Evolutionary conservation across 2,113 vertebrate genomes (phyloP), one percentile per base, ranked within the genome.

Genomic region (Suncus etruscus): DNA sequence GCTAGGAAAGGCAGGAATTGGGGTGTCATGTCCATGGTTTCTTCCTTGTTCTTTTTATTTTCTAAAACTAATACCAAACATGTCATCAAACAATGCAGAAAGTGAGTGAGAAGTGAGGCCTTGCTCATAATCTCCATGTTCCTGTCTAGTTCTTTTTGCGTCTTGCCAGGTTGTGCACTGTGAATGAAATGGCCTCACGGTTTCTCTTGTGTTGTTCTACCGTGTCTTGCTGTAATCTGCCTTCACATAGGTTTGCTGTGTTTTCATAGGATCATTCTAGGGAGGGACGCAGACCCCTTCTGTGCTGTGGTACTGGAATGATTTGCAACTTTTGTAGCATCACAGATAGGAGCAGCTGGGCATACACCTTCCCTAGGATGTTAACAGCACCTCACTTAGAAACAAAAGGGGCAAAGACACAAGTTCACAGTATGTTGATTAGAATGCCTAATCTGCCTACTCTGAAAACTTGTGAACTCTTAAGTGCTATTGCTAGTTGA

Each of bases 401-500:
- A 79, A 31, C 66, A 14, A 32, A 9, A 25, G 16, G 61, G 22
- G 39, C 39, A 29, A 84, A 72, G 24, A 8, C 14, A 73, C 48
- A 31, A 29, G 25, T 20, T 16, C 14, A 63, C 68, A 69, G 58
- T 66, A 11, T 74, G 58, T n/a, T 84, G 20, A 50, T 47, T 11
- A 47, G 6, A 18, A 8, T 79, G 74, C 20, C 22, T 70, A 25
- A 80, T 80, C 45, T 90, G 31, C 48, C 39, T 66, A 29, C 65
- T 51, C 39, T 22, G 3, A 32, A 27, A 89, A 66, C 25, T 61
- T 94, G 31, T 75, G 0, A 39, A 58, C 72, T 61, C 6, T 50
- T 48, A 81, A 29, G 47, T 63, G 24, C 73, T 87, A 83, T 83
- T 72, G 47, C 11, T 91, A 74, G 70, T 85, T 94, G 27, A 39